Evolutionary conservation across 2,113 vertebrate genomes (phyloP).

Genomic region (western clawed frog (Xenopus tropicalis)): UCB_Xtro_10.0 CM004449.2:30120501-30121000

Average conservation of each 20-base stretch:
- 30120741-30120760: slow-evolving; percentile 34
- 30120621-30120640: slow-evolving; percentile 4
- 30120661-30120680: slow-evolving; percentile 39
- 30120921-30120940: too few species aligned
- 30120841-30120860: too few species aligned
- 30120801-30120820: too few species aligned
- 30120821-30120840: too few species aligned
- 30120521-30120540: background rate
- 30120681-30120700: background rate
- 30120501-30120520: background rate
- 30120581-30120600: background rate
- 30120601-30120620: slow-evolving; percentile 31
- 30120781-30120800: background rate
- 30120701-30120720: slow-evolving; percentile 19
- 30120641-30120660: slow-evolving; percentile 16
- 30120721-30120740: slow-evolving; percentile 30
- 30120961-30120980: too few species aligned
- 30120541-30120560: background rate
- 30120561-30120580: background rate
- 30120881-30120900: too few species aligned
- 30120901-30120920: too few species aligned
- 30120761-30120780: background rate
- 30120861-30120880: too few species aligned
- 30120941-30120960: too few species aligned
- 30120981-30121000: too few species aligned